A percentile compares a stretch with the other conserved stretches of the same genome.
These are phyloP conservation scores for Crocidura indochinensis DNA, from an alignment of 2,797 vertebrate species.

Conservation along the genomic window DNA sequence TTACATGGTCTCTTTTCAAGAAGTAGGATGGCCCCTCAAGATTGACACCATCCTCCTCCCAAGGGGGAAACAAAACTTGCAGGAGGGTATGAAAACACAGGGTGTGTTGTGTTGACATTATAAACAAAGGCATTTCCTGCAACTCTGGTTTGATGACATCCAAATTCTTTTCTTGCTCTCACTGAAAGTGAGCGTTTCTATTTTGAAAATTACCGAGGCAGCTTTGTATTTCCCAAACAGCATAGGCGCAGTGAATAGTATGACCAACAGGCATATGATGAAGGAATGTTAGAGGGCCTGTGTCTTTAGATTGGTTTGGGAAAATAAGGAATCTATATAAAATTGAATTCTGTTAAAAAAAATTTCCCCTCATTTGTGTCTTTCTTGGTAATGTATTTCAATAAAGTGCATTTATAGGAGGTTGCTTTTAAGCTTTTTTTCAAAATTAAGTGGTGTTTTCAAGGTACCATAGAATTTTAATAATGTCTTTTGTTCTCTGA, in stretches of 20 bases:
- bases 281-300: neutral
- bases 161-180: neutral
- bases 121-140: neutral
- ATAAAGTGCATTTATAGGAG: too few species aligned
- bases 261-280: neutral
- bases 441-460: too few species aligned
- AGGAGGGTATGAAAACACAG: neutral
- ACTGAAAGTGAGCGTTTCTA: too few species aligned
- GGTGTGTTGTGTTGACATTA: neutral
- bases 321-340: too few species aligned
- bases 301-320: neutral
- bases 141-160: neutral
- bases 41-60: neutral
- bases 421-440: too few species aligned
- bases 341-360: too few species aligned
- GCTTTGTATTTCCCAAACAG: neutral
- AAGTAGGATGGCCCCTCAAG: neutral
- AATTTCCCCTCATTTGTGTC: too few species aligned
- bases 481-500: too few species aligned
- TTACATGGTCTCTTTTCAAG: neutral
- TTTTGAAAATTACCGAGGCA: neutral
- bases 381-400: too few species aligned
- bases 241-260: neutral
- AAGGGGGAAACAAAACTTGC: neutral
- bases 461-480: too few species aligned